phyloP scores from a whole-genome alignment of 2,113 vertebrate species.

The Pachypanchax playfairii region DNA sequence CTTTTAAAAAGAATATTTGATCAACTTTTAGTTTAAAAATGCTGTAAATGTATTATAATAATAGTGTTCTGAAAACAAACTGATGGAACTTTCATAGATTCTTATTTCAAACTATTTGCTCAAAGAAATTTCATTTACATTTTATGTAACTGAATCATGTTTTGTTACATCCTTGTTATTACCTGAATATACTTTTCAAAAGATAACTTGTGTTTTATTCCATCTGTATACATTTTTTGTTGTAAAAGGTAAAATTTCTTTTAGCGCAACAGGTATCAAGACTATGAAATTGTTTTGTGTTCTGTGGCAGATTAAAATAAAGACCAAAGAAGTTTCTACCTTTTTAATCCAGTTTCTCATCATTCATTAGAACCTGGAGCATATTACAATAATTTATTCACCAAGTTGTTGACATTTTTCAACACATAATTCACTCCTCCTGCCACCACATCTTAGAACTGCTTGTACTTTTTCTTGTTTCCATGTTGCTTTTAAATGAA shows the following conservation, averaged over 20 bases:
- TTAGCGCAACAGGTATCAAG: background rate
- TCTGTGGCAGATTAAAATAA: conserved; percentile 46
- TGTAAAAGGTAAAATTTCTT: background rate
- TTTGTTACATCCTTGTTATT: no score
- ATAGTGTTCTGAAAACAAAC: conserved; percentile 5
- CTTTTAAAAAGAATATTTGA: conserved; percentile 9
- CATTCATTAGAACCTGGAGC: background rate
- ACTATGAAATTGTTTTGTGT: conserved; percentile 18
- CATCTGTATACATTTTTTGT: conserved; percentile 6
- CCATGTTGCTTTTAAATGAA: conserved; percentile 52
- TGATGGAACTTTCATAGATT: background rate
- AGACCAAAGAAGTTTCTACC: conserved; percentile 49
- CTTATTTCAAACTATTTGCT: background rate
- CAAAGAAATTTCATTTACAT: no score
- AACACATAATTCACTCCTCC: conserved; percentile 39
- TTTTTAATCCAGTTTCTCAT: conserved; percentile 7
- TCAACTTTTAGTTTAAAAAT: conserved; percentile 1
- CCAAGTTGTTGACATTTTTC: background rate
- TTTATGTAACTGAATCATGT: no score
- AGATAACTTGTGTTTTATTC: conserved; percentile 4
- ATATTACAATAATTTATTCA: conserved; percentile 31
- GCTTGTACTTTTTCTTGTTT: conserved; percentile 17
- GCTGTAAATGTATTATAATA: background rate
- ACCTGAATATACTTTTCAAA: conserved; percentile 1
- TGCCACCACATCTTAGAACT: conserved; percentile 57